phyloP scores from a whole-genome alignment of 2,797 vertebrate species.

The Harpagifer antarcticus region DNA sequence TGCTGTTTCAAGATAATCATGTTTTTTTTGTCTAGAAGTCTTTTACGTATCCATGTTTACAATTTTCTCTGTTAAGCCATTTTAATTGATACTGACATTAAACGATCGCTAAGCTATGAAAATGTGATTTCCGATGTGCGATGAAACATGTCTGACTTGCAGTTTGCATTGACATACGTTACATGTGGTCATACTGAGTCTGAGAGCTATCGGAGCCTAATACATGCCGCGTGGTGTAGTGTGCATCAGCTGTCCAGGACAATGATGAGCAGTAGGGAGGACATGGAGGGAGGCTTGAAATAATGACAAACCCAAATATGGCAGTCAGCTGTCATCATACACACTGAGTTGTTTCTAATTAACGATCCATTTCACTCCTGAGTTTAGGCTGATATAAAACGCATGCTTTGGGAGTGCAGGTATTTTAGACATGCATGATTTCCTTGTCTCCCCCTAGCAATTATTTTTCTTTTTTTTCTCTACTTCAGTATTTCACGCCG shows the following conservation, averaged over 20 bases:
- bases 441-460: slow-evolving; percentile 17
- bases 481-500: slow-evolving; percentile 70
- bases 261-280: slow-evolving; percentile 38
- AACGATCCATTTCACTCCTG: slow-evolving; percentile 65
- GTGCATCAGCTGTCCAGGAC: slow-evolving; percentile 47
- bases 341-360: slow-evolving; percentile 79
- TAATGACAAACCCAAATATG: slow-evolving; percentile 63
- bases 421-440: slow-evolving; percentile 87
- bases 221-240: slow-evolving; percentile 16
- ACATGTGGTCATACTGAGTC: slow-evolving; percentile 22
- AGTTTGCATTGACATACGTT: slow-evolving; percentile 26
- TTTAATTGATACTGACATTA: slow-evolving; percentile 24
- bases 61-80: slow-evolving; percentile 39
- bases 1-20: slow-evolving; percentile 49
- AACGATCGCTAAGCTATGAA: slow-evolving; percentile 13
- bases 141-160: slow-evolving; percentile 45
- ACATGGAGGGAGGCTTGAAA: slow-evolving; percentile 57
- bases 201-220: slow-evolving; percentile 4
- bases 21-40: slow-evolving; percentile 26
- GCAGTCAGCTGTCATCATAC: slow-evolving; percentile 72
- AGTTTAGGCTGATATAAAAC: slow-evolving; percentile 75
- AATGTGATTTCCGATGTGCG: slow-evolving; percentile 15
- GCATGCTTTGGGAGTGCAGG: slow-evolving; percentile 76
- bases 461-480: slow-evolving; percentile 18
- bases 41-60: slow-evolving; percentile 29